A percentile compares a stretch with the other conserved stretches of the same genome.
These are phyloP conservation scores for Phlogophora meticulosa DNA, from an alignment of 2,888 invertebrate species.

Conservation along the genomic window DNA sequence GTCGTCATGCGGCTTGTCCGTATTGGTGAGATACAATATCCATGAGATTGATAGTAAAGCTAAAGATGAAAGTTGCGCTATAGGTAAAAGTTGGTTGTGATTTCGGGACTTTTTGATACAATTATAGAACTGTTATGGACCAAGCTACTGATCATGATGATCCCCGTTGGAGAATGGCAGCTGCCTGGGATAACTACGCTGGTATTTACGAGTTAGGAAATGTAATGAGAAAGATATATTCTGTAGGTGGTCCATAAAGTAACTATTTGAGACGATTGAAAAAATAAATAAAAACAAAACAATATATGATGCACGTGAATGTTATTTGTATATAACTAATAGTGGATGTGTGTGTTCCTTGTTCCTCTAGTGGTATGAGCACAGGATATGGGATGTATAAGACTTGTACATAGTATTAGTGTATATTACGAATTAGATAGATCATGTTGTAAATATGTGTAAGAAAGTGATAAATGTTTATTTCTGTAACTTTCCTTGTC, in stretches of 20 bases:
- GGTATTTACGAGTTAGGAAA: not conserved
- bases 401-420: constrained; percentile 52
- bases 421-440: constrained; percentile 53
- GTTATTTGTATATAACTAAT: constrained; percentile 31
- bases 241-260: constrained; percentile 31
- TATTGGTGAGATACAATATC: not conserved
- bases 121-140: constrained; percentile 29
- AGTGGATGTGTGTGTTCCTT: not conserved
- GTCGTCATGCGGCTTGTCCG: not conserved
- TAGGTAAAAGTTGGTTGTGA: constrained; percentile 47
- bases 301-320: constrained; percentile 7
- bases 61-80: constrained; percentile 6
- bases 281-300: constrained; percentile 14
- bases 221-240: not conserved
- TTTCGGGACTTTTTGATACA: constrained; percentile 17
- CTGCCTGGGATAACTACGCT: not conserved
- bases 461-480: constrained; percentile 49
- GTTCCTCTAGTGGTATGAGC: constrained; percentile 3
- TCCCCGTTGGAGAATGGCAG: too few relatives aligned
- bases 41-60: constrained; percentile 3
- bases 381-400: constrained; percentile 11
- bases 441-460: constrained; percentile 60
- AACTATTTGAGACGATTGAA: constrained; percentile 7
- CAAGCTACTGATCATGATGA: constrained; percentile 12
- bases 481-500: constrained; percentile 40